phyloP scores from a whole-genome alignment of 2,888 invertebrate genomes.

The Notocelia uddmanniana region DNA sequence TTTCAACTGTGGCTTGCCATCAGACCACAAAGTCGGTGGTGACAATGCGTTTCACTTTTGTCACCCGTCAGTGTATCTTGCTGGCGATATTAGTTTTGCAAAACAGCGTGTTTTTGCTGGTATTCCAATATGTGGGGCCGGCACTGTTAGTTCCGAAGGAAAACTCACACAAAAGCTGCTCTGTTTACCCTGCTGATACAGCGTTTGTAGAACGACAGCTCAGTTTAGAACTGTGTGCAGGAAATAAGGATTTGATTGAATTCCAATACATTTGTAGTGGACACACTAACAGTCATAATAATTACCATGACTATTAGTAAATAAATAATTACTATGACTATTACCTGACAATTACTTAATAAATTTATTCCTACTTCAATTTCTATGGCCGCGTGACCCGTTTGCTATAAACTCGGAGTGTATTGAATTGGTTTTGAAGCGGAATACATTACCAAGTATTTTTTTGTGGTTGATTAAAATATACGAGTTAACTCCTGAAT shows the following conservation, averaged over 20 bases:
- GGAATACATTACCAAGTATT: too few species aligned
- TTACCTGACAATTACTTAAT: too few species aligned
- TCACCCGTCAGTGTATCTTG: slow-evolving; percentile 34
- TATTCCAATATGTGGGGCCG: slow-evolving; percentile 24
- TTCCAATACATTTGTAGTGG: not conserved
- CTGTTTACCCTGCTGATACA: too few species aligned
- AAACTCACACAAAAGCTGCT: slow-evolving; percentile 15
- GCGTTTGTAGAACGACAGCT: not conserved
- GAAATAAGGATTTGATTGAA: too few species aligned
- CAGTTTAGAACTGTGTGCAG: not conserved
- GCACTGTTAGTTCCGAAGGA: not conserved
- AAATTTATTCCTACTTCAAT: too few species aligned
- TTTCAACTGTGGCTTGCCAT: slow-evolving; percentile 31
- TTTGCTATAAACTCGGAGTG: too few species aligned
- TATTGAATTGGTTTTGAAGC: too few species aligned
- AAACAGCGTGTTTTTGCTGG: slow-evolving; percentile 32
- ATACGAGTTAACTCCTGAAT: not conserved
- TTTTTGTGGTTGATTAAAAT: too few species aligned
- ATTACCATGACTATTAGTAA: too few species aligned
- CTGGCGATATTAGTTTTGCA: slow-evolving; percentile 40
- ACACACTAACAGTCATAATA: too few species aligned
- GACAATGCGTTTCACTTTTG: slow-evolving; percentile 24
- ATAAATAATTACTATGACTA: too few species aligned
- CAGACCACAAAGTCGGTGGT: slow-evolving; percentile 6
- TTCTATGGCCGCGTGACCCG: too few species aligned